These are phyloP conservation scores for Galeopsomyia nigrocyanea DNA, from an alignment of 2,888 invertebrate genomes.

Conservation along the genomic window DNA sequence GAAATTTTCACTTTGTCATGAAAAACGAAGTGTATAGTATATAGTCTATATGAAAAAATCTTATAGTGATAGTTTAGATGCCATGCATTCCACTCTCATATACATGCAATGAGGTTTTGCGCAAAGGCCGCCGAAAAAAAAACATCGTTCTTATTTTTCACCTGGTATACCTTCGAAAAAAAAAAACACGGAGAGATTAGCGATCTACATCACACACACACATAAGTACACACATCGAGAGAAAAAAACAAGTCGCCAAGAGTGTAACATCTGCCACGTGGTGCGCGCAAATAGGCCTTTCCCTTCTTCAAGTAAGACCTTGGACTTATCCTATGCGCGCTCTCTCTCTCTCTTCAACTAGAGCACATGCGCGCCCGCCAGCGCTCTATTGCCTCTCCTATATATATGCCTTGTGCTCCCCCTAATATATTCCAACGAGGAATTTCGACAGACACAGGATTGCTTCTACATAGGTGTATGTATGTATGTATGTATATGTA, in stretches of 20 bases:
- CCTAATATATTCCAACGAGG: background rate
- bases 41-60: background rate
- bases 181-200: background rate
- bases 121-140: too few relatives aligned
- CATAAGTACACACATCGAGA: too few relatives aligned
- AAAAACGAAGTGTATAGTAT: background rate
- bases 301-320: constrained; percentile 42
- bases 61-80: too few relatives aligned
- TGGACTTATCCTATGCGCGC: constrained; percentile 27
- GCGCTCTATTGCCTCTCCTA: background rate
- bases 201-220: background rate
- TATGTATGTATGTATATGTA: too few relatives aligned
- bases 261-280: constrained; percentile 2
- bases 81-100: too few relatives aligned
- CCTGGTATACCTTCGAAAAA: background rate
- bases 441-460: constrained; percentile 20
- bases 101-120: too few relatives aligned
- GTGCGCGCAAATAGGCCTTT: constrained; percentile 39
- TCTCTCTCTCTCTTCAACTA: too few relatives aligned
- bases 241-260: too few relatives aligned
- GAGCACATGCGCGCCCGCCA: background rate
- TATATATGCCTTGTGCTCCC: background rate
- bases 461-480: too few relatives aligned
- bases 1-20: background rate
- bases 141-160: background rate